Evolutionary conservation across 2,888 invertebrate genomes (phyloP), one percentile per base, ranked within the genome.

Genomic region (Siphlonurus alternatus): DNA sequence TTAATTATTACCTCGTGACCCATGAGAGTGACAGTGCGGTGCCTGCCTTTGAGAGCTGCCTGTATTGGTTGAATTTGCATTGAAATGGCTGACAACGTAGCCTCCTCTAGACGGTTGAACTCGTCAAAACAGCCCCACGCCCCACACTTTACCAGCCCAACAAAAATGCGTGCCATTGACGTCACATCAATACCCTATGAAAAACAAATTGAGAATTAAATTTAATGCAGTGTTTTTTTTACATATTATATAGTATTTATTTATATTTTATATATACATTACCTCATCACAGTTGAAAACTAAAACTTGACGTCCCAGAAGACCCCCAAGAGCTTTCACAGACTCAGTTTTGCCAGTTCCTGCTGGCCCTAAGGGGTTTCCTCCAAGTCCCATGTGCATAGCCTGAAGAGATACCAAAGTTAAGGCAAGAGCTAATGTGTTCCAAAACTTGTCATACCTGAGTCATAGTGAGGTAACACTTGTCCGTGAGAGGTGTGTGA

Each of bases 111-210:
- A 1, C 99, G 87, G 79, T 99, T 99, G 78, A 99, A 98, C 79
- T 99, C 99, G 76, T 99, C 99, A 77, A 99, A 99, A 75, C 98
- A 99, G 18, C 91, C 98, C 98, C 98, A 99, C 10, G 97, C 96
- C 10, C 96, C 95, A 71, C 93, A 88, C 72, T 91, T 87, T 0
- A 95, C 93, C 61, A 99, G 76, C 0, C 99, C 99, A 25, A 91
- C 88, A 65, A 99, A 83, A 70, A 99, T 91, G 25, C 98, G 81
- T 3, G 90, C 90, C 90, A 99, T 94, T 62, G 97, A 94, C 70
- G 88, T 86, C 0, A 90, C 87, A 77, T 99, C 98, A 76, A 98
- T 92, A 61, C 93, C 93, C 89, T 91, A 20, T 73, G 71, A 67
- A 61, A 65, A 19, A 67, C 67, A 38, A 64, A 19, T n/a, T 64